Percentiles rank a stretch among this genome's conserved stretches.
These are phyloP conservation scores for Sebastes aleutianus DNA, from an alignment of 2,797 vertebrate genomes.

Conservation along the genomic window DNA sequence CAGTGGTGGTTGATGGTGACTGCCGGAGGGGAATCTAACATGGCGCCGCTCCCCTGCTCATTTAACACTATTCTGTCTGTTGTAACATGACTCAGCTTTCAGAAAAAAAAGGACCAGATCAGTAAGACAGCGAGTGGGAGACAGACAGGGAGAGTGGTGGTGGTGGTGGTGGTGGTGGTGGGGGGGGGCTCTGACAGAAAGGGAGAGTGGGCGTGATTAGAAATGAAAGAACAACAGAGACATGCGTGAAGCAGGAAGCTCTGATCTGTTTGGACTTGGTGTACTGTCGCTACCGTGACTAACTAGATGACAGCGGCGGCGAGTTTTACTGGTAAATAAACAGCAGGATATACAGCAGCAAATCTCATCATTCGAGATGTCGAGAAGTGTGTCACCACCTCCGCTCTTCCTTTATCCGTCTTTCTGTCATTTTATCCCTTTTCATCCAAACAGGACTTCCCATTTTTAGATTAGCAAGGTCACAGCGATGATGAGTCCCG, in stretches of 20 bases:
- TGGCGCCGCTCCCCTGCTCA: slow-evolving; percentile 57
- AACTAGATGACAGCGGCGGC: slow-evolving; percentile 52
- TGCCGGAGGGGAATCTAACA: slow-evolving; percentile 63
- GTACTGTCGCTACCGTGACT: slow-evolving; percentile 43
- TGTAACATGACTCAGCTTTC: slow-evolving; percentile 70
- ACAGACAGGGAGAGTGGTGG: slow-evolving; percentile 27
- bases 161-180: not conserved
- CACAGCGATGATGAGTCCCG: slow-evolving; percentile 16
- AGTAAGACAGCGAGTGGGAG: slow-evolving; percentile 55
- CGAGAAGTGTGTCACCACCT: slow-evolving; percentile 54
- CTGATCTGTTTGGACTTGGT: slow-evolving; percentile 48
- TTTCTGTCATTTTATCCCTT: slow-evolving; percentile 34
- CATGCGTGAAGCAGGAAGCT: slow-evolving; percentile 38
- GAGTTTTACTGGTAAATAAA: slow-evolving; percentile 56
- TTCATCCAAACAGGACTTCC: slow-evolving; percentile 48
- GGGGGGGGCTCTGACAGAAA: slow-evolving; percentile 36
- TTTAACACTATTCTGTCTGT: slow-evolving; percentile 62
- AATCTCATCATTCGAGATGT: slow-evolving; percentile 43
- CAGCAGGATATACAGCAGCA: slow-evolving; percentile 27
- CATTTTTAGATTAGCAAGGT: slow-evolving; percentile 55
- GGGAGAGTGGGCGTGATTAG: slow-evolving; percentile 43
- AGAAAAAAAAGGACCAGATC: slow-evolving; percentile 43
- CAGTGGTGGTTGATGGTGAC: slow-evolving; percentile 39
- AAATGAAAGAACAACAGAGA: slow-evolving; percentile 55
- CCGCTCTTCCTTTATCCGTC: slow-evolving; percentile 39